A percentile compares a stretch with the other conserved stretches of the same genome.
Evolutionary conservation across 2,797 vertebrate genomes (phyloP).

Genomic region (Melopsittacus undulatus): DNA sequence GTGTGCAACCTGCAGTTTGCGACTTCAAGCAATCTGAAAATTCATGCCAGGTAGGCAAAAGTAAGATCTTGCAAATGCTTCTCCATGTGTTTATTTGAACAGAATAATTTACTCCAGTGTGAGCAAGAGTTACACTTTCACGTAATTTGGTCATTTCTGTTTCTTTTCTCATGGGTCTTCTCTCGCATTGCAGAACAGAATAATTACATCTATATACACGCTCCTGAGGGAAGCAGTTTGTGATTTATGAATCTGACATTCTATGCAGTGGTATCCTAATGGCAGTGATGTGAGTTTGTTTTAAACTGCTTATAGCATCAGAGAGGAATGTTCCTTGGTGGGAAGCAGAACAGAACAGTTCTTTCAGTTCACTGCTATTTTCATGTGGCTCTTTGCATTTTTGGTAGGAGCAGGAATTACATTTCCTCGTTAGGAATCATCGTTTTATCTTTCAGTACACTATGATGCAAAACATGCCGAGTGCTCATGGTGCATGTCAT

Average conservation of each 20-base stretch:
- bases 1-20: conserved; percentile 97
- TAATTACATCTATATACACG: not conserved
- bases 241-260: not conserved
- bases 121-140: not conserved
- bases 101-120: not conserved
- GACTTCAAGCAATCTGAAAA: conserved; percentile 98
- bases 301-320: not conserved
- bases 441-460: not conserved
- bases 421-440: not conserved
- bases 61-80: not conserved
- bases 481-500: accelerated
- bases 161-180: not conserved
- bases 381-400: not conserved
- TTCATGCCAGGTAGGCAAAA: conserved; percentile 89
- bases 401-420: not conserved
- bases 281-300: not conserved
- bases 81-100: not conserved
- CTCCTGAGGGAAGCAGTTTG: not conserved
- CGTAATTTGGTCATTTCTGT: not conserved
- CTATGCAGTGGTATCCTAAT: not conserved
- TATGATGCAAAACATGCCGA: accelerated
- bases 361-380: not conserved
- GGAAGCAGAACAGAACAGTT: not conserved
- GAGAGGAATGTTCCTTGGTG: not conserved
- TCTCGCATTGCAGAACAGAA: accelerated